These are phyloP conservation scores for Thaumetopoea pityocampa DNA, from an alignment of 1,140 invertebrate genomes.

Conservation along the genomic window DNA sequence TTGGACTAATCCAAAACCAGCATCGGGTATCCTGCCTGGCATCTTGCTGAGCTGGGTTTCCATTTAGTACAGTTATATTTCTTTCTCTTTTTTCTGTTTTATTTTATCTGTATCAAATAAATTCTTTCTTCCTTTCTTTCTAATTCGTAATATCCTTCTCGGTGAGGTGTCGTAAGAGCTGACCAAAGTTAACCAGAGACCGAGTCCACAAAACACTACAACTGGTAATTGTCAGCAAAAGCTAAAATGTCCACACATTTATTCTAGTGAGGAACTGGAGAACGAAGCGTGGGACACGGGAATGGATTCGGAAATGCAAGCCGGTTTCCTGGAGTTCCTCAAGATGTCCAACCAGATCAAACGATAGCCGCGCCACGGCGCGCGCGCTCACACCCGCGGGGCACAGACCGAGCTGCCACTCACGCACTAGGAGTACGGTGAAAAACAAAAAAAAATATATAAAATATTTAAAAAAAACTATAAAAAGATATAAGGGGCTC, in stretches of 20 bases:
- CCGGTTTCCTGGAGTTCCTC: constrained; percentile 71
- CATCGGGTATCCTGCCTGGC: no score
- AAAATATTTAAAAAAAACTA: constrained; percentile 53
- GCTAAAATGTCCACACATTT: not conserved
- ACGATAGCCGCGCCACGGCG: constrained; percentile 50
- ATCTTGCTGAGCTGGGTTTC: no score
- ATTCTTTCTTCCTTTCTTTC: no score
- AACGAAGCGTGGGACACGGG: constrained; percentile 71
- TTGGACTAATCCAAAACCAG: no score
- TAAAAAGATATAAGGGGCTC: constrained; percentile 44
- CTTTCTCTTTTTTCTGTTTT: no score
- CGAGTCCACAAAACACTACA: not conserved
- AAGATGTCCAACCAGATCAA: constrained; percentile 74
- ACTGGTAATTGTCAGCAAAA: not conserved
- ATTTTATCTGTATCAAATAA: no score
- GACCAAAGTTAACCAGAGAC: no score
- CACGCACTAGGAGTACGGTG: constrained; percentile 40
- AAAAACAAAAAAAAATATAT: constrained; percentile 54
- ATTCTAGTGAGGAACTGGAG: constrained; percentile 66
- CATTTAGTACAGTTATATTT: no score
- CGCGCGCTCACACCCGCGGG: constrained; percentile 24
- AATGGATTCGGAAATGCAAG: constrained; percentile 72
- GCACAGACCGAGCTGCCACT: constrained; percentile 42
- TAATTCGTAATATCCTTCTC: no score
- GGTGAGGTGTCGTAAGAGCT: no score